These are phyloP conservation scores for Remorina albescens DNA, from an alignment of 2,797 vertebrate species.

Conservation along the genomic window DNA sequence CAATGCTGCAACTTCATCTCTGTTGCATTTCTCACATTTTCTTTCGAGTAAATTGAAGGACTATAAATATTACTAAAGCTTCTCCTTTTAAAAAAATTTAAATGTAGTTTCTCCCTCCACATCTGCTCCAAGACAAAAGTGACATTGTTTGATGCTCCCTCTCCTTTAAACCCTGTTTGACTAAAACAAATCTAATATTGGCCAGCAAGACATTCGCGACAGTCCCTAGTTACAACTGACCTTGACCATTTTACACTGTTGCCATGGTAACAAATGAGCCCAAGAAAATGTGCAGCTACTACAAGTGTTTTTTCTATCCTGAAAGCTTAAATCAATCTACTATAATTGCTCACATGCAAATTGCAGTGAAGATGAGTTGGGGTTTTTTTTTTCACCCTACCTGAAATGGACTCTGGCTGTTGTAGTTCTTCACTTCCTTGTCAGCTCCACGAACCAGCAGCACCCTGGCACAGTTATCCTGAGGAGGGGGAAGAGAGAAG, in stretches of 20 bases:
- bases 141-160: not conserved
- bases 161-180: not conserved
- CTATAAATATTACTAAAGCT: not conserved
- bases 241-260: constrained; percentile 66
- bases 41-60: no score
- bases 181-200: constrained; percentile 30
- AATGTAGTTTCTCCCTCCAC: not conserved
- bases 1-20: not conserved
- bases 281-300: constrained; percentile 18
- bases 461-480: constrained; percentile 95
- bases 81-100: not conserved
- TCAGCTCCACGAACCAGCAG: constrained; percentile 92
- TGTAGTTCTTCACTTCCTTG: constrained; percentile 96
- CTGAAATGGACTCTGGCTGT: constrained; percentile 96
- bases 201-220: constrained; percentile 30
- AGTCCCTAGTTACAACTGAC: constrained; percentile 47
- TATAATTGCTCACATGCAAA: constrained; percentile 18
- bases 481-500: constrained; percentile 21
- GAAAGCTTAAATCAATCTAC: constrained; percentile 34
- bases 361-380: not conserved
- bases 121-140: not conserved
- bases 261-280: constrained; percentile 70
- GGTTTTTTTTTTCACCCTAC: constrained; percentile 76
- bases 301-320: constrained; percentile 18
- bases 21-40: no score